Conservation (phyloP, 2,797 vertebrate genomes). For the Sebastes trivittatus region DNA sequence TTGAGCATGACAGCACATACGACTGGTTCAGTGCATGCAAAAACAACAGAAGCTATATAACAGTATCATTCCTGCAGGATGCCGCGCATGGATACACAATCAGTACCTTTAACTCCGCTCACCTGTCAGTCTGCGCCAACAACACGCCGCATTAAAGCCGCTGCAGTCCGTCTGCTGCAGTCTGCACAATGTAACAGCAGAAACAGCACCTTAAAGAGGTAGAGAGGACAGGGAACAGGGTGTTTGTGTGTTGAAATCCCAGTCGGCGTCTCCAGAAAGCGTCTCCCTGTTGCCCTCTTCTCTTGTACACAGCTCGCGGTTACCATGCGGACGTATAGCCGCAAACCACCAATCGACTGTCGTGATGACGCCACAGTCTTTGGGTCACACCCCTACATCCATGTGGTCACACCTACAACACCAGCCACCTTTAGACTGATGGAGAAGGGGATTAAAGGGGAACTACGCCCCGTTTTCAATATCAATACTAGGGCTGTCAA, state of each 20-base stretch:
- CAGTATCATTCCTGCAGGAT: no score
- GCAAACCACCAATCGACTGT: slow-evolving; percentile 62
- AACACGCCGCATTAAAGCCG: slow-evolving; percentile 42
- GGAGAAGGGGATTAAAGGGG: neutral
- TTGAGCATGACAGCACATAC: neutral
- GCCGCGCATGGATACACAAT: neutral
- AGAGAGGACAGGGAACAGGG: rapidly evolving
- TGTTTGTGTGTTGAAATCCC: neutral
- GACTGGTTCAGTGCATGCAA: neutral
- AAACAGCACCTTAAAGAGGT: no score
- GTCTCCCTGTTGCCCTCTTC: neutral
- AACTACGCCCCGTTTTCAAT: no score
- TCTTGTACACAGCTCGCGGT: slow-evolving; percentile 64
- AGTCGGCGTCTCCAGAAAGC: neutral
- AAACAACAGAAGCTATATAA: neutral
- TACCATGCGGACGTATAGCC: slow-evolving; percentile 73
- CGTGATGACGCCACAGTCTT: slow-evolving; percentile 11
- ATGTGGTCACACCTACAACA: slow-evolving; percentile 26
- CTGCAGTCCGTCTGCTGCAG: neutral
- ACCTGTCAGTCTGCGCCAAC: slow-evolving; percentile 64
- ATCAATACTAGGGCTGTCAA: no score
- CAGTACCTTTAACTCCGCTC: slow-evolving; percentile 22
- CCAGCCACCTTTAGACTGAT: neutral
- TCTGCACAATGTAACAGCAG: neutral
- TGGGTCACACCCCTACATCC: slow-evolving; percentile 13